Evolutionary conservation across 1,140 invertebrate genomes (phyloP), one percentile per base, ranked within the genome.

Genomic region (Nasonia longicornis): DNA sequence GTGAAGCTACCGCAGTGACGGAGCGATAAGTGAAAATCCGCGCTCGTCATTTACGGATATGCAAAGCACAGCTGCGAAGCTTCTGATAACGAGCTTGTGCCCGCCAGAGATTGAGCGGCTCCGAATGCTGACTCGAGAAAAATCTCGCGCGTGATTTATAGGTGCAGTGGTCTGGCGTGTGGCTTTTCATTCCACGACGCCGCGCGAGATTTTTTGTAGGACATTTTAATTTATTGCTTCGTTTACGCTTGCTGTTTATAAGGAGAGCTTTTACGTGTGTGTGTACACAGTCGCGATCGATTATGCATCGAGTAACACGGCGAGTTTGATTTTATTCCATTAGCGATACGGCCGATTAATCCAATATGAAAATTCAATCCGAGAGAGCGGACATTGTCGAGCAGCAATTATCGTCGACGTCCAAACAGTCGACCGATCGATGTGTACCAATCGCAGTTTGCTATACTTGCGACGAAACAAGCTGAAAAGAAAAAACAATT

Each of bases 21-120:
- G 67, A 29, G 29, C 48, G 73, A 77, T 78, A 80, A 80, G 70
- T 78, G 66, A 74, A 83, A 74, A 83, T 80, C 52, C 69, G 31
- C 66, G 29, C 31, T 26, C 26, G 4, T 80, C 72, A 35, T 80
- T 80, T 69, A 48, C 14, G 31, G 45, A 64, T 31, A 31, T 69
- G 42, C 52, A 80, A 75, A 80, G 26, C 63, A 64, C 72, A 26
- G 26, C 79, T 75, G 71, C 0, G 73, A 75, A 52, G 2, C 35
- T 67, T 35, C 7, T 12, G 79, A 80, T 80, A 75, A 80, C 35
- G 31, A 64, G 22, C n/a, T 16, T 26, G 26, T 26, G 26, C 26
- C 1, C 26, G 26, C 26, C 2, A 11, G 29, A 29, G 31, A 35
- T 35, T 6, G 31, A 35, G 31, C 31, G 3, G 31, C 4, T 63